Evolutionary conservation across 2,797 vertebrate genomes (phyloP), one percentile per base, ranked within the genome.

Genomic region (Coilia nasus): DNA sequence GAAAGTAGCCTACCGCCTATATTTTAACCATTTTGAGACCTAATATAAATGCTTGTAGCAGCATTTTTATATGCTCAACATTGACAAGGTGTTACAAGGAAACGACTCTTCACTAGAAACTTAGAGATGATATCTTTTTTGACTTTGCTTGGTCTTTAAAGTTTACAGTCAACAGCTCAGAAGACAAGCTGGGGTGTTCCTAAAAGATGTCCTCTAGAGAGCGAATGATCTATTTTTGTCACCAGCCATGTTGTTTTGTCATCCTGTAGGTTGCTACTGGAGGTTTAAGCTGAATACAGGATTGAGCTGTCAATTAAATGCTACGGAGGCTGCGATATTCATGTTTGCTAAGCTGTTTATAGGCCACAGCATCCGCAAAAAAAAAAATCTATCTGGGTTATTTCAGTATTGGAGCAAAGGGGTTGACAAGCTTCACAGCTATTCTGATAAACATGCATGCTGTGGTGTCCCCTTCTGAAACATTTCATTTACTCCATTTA

Each of bases 371-470:
- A 35, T 78, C 71, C 10, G 12, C 35, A 54, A 54, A 54, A 54
- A 14, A 54, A 54, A 10, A 54, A 90, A 85, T 86, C 23, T 44
- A 86, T 87, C 84, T 88, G 84, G 87, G 88, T 85, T 89, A 90
- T 90, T 90, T 88, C 84, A 90, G 86, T 83, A 54, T 3, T 81
- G 84, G 88, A 87, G 82, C 84, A 88, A 84, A 87, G 81, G 84
- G 86, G 87, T 84, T 89, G 88, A 91, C 89, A 91, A 83, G 84
- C 60, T 81, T 81, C 81, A 82, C 56, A 62, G 81, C 82, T 83
- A 84, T 82, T 60, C 71, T 35, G 46, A 87, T 83, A 56, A 88
- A 47, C 87, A 81, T 35, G 84, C 84, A 84, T 78, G 17, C 85
- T 80, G 71, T 78, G 71, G 82, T 88, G 85, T 84, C 82, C 41